These are phyloP conservation scores for Micromussa lordhowensis DNA, from an alignment of 92 coral and sea anemone genomes.

Conservation along the genomic window DNA sequence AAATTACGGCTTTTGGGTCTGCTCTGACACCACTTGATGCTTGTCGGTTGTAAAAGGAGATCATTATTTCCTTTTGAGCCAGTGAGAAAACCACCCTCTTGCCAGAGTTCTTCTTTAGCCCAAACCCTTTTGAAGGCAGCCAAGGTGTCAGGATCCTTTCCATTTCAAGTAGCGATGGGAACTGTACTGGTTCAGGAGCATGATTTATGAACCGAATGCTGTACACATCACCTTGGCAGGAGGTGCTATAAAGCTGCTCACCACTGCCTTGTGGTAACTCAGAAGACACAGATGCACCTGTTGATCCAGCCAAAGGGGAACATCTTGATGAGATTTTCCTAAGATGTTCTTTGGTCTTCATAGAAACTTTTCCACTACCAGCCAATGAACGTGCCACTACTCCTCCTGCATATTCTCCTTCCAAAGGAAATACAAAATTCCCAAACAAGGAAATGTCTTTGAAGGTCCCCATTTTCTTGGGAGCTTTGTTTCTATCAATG, in stretches of 20 bases:
- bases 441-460: conserved; percentile 60
- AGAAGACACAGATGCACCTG: conserved; percentile 22
- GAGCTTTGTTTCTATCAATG: conserved; percentile 26
- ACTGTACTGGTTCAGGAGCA: conserved; percentile 1
- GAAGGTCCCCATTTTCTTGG: conserved; percentile 30
- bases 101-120: conserved; percentile 25
- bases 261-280: conserved; percentile 4
- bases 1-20: not conserved
- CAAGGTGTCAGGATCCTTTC: too few relatives aligned
- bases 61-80: conserved; percentile 52
- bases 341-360: not conserved
- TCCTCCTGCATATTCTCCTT: conserved; percentile 1
- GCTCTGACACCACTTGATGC: conserved; percentile 23
- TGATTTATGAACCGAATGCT: conserved; percentile 13
- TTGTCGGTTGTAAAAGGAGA: conserved; percentile 38
- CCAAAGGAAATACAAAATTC: conserved; percentile 40
- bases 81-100: conserved; percentile 7
- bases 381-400: not conserved
- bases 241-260: not conserved
- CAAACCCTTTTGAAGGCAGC: conserved; percentile 18
- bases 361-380: not conserved
- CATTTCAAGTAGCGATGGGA: not conserved
- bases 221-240: not conserved
- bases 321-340: not conserved
- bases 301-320: not conserved